Percentiles rank a stretch among this genome's conserved stretches.
Conservation (phyloP, 2,113 vertebrate species). For the Thalassarche chlororhynchos region DNA sequence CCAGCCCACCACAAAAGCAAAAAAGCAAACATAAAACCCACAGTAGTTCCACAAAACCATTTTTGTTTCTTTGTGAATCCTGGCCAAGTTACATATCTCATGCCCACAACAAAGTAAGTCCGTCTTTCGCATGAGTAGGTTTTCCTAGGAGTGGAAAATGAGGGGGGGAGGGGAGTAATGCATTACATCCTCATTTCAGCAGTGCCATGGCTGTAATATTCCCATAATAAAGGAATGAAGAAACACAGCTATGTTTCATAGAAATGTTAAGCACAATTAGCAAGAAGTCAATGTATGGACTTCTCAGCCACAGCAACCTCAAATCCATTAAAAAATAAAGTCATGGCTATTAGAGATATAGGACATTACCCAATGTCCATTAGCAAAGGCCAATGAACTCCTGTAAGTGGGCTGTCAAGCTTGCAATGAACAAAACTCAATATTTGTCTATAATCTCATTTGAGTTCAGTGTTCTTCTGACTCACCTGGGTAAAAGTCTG, state of each 20-base stretch:
- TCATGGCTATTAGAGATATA: not conserved
- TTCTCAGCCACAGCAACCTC: not conserved
- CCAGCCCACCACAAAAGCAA: not conserved
- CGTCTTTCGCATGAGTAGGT: not conserved
- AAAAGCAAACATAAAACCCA: not conserved
- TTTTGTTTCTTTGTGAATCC: not conserved
- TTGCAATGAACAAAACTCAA: not conserved
- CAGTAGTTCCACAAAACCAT: not conserved
- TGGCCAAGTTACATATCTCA: not conserved
- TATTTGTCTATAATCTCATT: not conserved
- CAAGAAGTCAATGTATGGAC: not conserved
- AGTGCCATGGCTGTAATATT: not conserved
- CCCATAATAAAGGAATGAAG: not conserved
- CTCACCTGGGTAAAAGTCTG: not conserved
- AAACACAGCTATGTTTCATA: not conserved
- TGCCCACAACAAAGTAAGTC: not conserved
- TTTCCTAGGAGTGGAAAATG: not conserved
- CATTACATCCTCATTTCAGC: not conserved
- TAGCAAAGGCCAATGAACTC: constrained; percentile 21
- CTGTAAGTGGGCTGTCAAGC: not conserved
- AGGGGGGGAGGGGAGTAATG: not conserved
- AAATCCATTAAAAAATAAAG: not conserved
- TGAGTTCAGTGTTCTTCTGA: not conserved
- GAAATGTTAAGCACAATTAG: not conserved
- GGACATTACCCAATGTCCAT: not conserved